phyloP scores from a whole-genome alignment of 2,888 invertebrate species.

The Nephrotoma flavescens region DNA sequence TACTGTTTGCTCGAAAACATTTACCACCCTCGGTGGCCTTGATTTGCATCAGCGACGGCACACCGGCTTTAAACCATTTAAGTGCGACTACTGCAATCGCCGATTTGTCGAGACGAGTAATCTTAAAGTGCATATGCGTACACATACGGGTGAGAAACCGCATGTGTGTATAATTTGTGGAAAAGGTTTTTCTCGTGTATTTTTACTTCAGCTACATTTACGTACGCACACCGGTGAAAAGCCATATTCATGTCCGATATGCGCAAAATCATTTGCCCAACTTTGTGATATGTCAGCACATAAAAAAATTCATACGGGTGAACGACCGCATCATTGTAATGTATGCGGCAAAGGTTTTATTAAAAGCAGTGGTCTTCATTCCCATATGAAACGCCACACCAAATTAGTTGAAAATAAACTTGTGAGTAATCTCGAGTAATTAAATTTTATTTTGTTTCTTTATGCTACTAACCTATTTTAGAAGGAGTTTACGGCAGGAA shows the following conservation, averaged over 20 bases:
- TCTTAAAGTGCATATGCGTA: slow-evolving; percentile 22
- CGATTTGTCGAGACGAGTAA: slow-evolving; percentile 24
- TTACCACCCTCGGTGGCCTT: slow-evolving; percentile 13
- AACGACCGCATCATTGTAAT: slow-evolving; percentile 14
- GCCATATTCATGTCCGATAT: slow-evolving; percentile 9
- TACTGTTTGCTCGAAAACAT: slow-evolving; percentile 9
- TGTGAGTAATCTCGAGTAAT: neutral
- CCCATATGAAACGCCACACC: neutral
- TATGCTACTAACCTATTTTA: neutral
- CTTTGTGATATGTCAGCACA: slow-evolving; percentile 15
- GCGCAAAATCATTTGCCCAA: slow-evolving; percentile 15
- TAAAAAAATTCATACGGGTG: slow-evolving; percentile 15
- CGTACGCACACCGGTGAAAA: slow-evolving; percentile 10
- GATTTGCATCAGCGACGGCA: slow-evolving; percentile 15
- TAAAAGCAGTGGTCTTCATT: neutral
- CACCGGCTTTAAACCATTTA: slow-evolving; percentile 15
- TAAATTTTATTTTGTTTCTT: too few relatives aligned
- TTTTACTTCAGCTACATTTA: slow-evolving; percentile 17
- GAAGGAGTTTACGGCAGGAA: neutral
- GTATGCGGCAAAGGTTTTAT: slow-evolving; percentile 14
- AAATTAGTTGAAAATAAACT: neutral
- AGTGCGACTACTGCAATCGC: slow-evolving; percentile 21
- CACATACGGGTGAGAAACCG: slow-evolving; percentile 25
- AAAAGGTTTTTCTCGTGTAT: slow-evolving; percentile 24
- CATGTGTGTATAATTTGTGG: slow-evolving; percentile 24